Conservation (phyloP, 2,797 vertebrate genomes). For the Coranthus polyacanthus region DNA sequence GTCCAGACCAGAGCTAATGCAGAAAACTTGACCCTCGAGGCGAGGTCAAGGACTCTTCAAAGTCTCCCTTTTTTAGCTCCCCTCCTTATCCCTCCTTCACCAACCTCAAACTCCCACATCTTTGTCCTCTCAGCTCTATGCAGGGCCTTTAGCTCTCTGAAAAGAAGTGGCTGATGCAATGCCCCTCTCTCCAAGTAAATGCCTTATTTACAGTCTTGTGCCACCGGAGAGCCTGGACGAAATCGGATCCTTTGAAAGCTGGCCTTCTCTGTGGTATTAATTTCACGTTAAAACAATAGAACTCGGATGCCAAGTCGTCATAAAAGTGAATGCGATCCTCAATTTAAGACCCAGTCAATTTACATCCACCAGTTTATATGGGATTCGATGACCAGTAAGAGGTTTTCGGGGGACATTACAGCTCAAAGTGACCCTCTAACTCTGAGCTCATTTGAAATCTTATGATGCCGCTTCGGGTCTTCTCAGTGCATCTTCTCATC, state of each 20-base stretch:
- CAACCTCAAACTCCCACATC: slow-evolving; percentile 23
- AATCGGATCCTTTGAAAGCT: slow-evolving; percentile 64
- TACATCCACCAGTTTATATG: slow-evolving; percentile 40
- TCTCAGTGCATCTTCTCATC: slow-evolving; percentile 23
- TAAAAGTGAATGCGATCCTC: slow-evolving; percentile 54
- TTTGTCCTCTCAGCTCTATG: slow-evolving; percentile 20
- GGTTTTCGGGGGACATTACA: slow-evolving; percentile 47
- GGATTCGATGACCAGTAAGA: slow-evolving; percentile 48
- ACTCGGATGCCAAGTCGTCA: slow-evolving; percentile 29
- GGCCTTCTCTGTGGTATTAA: slow-evolving; percentile 29
- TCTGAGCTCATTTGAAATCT: slow-evolving; percentile 48
- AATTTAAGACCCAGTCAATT: slow-evolving; percentile 50
- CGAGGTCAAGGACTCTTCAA: slow-evolving; percentile 68
- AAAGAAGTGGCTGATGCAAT: slow-evolving; percentile 31
- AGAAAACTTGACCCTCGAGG: slow-evolving; percentile 58
- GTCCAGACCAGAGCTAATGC: slow-evolving; percentile 53
- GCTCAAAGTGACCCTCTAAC: slow-evolving; percentile 57
- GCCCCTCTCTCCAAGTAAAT: slow-evolving; percentile 3
- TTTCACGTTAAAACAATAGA: slow-evolving; percentile 56
- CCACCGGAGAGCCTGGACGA: slow-evolving; percentile 4
- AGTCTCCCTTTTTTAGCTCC: slow-evolving; percentile 53
- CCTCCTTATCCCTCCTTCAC: slow-evolving; percentile 34
- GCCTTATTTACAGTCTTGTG: slow-evolving; percentile 21
- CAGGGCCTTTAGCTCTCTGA: slow-evolving; percentile 5
- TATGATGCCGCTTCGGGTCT: slow-evolving; percentile 29